Percentiles rank a stretch among this genome's conserved stretches.
Conservation (phyloP, 1,140 invertebrate species). For the Mya arenaria region DNA sequence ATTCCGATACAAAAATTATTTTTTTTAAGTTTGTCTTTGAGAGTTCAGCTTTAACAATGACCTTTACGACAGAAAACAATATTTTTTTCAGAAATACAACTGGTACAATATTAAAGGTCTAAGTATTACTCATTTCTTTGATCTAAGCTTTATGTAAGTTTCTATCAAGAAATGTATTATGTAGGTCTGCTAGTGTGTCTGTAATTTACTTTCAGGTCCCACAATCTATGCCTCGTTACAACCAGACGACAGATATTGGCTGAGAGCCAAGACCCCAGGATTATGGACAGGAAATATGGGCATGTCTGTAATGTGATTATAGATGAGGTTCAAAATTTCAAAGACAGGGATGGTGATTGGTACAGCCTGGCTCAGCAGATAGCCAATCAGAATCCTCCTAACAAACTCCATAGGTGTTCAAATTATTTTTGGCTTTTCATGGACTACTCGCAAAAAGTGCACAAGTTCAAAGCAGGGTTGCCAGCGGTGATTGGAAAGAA, state of each 20-base stretch:
- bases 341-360: constrained; percentile 75
- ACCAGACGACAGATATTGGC: constrained; percentile 66
- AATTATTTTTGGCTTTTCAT: constrained; percentile 76
- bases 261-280: constrained; percentile 6
- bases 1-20: too few relatives aligned
- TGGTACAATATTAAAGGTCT: too few relatives aligned
- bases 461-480: constrained; percentile 74
- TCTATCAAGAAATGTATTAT: too few relatives aligned
- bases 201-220: constrained; percentile 67
- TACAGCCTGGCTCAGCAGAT: constrained; percentile 66
- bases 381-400: constrained; percentile 33
- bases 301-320: constrained; percentile 68
- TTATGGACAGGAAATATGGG: constrained; percentile 46
- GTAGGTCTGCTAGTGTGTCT: too few relatives aligned
- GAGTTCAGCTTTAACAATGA: too few relatives aligned
- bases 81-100: too few relatives aligned
- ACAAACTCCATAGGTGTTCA: background rate
- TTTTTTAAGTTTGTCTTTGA: too few relatives aligned
- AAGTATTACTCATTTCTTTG: too few relatives aligned
- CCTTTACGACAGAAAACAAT: too few relatives aligned
- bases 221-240: constrained; percentile 64
- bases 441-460: constrained; percentile 76
- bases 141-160: too few relatives aligned
- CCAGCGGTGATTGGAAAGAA: constrained; percentile 74
- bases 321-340: constrained; percentile 76